These are phyloP conservation scores for Zoroaster sp. DNA, from an alignment of 53 echinoderm and acorn worm species.

Conservation along the genomic window DNA sequence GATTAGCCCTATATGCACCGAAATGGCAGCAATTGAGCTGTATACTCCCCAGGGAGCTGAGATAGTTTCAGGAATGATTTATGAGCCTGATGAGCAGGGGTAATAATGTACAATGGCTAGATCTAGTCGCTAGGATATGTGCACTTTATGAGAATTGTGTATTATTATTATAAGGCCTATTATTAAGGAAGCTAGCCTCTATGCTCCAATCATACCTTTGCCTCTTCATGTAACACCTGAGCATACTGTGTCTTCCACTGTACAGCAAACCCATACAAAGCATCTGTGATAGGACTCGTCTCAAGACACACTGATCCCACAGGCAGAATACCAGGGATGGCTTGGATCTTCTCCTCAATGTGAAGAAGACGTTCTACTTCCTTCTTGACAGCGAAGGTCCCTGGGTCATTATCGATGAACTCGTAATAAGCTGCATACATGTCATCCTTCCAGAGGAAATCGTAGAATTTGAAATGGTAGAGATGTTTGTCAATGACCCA, in stretches of 20 bases:
- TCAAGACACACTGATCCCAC: constrained; percentile 87
- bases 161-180: too few species aligned
- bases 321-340: constrained; percentile 77
- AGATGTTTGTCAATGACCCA: constrained; percentile 92
- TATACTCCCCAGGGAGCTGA: too few species aligned
- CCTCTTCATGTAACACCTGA: constrained; percentile 92
- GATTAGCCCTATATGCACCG: too few species aligned
- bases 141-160: too few species aligned
- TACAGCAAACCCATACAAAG: constrained; percentile 96
- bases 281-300: constrained; percentile 94
- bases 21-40: too few species aligned
- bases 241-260: constrained; percentile 99
- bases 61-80: too few species aligned
- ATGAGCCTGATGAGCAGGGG: too few species aligned
- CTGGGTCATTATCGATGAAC: constrained; percentile 95
- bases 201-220: constrained; percentile 91
- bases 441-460: constrained; percentile 97
- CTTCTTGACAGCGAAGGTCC: constrained; percentile 84
- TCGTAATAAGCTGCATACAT: constrained; percentile 94
- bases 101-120: too few species aligned
- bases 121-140: too few species aligned
- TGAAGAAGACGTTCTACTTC: constrained; percentile 95
- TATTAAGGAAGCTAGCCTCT: too few species aligned
- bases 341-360: constrained; percentile 94
- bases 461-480: constrained; percentile 96